A percentile compares a stretch with the other conserved stretches of the same genome.
These are phyloP conservation scores for Nyleta sp. DNA, from an alignment of 2,888 invertebrate genomes.

Conservation along the genomic window DNA sequence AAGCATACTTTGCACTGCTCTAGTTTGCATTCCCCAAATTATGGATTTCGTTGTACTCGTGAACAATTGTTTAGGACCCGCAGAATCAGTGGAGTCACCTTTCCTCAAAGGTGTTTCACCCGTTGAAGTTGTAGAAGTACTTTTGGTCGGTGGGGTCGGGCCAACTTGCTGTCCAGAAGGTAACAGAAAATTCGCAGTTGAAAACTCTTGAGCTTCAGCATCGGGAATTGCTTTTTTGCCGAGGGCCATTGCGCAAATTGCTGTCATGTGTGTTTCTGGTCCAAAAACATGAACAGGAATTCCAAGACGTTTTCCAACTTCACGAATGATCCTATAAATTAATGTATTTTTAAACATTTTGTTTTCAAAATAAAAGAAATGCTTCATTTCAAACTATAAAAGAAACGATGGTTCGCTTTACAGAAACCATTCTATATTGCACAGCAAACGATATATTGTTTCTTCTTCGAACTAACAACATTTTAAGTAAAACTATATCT, in stretches of 20 bases:
- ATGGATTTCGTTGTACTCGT: constrained; percentile 94
- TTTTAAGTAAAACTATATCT: no score
- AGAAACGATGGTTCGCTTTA: no score
- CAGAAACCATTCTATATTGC: no score
- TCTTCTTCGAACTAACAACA: no score
- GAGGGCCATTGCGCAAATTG: constrained; percentile 99
- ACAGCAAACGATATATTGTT: no score
- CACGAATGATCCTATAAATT: constrained; percentile 77
- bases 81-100: constrained; percentile 71
- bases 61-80: constrained; percentile 86
- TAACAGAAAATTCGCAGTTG: constrained; percentile 95
- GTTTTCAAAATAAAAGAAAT: background rate
- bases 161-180: constrained; percentile 88
- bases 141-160: constrained; percentile 70
- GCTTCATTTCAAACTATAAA: no score
- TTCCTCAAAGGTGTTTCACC: constrained; percentile 66
- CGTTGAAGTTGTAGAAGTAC: constrained; percentile 54
- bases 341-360: background rate
- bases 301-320: constrained; percentile 86
- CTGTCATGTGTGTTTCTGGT: constrained; percentile 99
- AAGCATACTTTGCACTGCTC: constrained; percentile 98
- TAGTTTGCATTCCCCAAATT: constrained; percentile 99
- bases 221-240: constrained; percentile 94
- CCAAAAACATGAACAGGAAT: constrained; percentile 98
- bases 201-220: constrained; percentile 87